Percentiles rank a stretch among this genome's conserved stretches.
Evolutionary conservation across 2,888 invertebrate genomes (phyloP).

Genomic region (Polyommatus icarus): DNA sequence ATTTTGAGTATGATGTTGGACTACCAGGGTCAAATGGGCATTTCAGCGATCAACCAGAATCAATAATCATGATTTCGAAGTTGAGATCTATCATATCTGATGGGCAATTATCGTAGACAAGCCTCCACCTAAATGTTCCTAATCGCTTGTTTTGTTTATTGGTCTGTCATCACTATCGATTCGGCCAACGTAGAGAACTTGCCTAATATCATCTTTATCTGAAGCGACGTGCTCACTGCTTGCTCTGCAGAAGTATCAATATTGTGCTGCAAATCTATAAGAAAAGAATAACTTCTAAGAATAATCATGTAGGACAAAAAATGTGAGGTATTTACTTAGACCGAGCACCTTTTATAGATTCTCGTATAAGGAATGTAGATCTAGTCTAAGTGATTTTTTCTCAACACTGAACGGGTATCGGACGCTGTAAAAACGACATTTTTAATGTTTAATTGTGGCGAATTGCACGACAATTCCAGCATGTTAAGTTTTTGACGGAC

Average conservation of each 20-base stretch:
- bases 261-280: neutral
- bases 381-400: constrained; percentile 33
- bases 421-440: constrained; percentile 55
- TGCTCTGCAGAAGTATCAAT: neutral
- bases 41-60: too few species aligned
- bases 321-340: neutral
- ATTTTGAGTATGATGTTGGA: too few species aligned
- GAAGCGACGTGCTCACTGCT: neutral
- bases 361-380: constrained; percentile 12
- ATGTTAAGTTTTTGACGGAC: constrained; percentile 63
- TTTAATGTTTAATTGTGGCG: constrained; percentile 68
- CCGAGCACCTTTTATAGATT: neutral
- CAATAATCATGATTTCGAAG: too few species aligned
- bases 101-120: too few species aligned
- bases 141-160: too few species aligned
- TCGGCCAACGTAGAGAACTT: too few species aligned
- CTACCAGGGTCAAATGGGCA: too few species aligned
- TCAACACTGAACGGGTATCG: constrained; percentile 4
- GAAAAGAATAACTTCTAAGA: neutral
- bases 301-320: neutral
- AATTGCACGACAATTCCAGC: constrained; percentile 49
- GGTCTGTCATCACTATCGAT: too few species aligned
- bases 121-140: too few species aligned
- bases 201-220: too few species aligned
- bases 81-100: too few species aligned